Evolutionary conservation across 2,113 vertebrate genomes (phyloP).

Genomic region (Ophthalmolycus amberensis): DNA sequence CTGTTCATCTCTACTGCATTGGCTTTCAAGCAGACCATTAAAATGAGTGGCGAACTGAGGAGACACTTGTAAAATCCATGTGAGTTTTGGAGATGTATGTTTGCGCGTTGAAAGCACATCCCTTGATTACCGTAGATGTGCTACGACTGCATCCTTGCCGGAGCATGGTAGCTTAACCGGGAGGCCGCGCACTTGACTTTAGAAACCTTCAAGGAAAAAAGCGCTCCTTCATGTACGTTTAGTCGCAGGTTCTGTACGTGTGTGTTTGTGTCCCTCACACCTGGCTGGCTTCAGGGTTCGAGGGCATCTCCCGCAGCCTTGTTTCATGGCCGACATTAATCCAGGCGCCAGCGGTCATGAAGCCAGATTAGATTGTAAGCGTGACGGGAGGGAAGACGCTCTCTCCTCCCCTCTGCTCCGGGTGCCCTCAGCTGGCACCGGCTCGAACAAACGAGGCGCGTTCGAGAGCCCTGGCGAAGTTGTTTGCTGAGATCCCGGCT

Average conservation of each 20-base stretch:
- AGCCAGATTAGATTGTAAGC: constrained; percentile 56
- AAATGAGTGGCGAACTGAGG: neutral
- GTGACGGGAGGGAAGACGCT: neutral
- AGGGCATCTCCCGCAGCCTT: constrained; percentile 31
- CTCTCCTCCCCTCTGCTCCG: constrained; percentile 8
- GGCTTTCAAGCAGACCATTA: neutral
- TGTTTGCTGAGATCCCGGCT: constrained; percentile 16
- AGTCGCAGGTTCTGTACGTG: neutral
- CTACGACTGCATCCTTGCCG: neutral
- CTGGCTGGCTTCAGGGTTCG: constrained; percentile 33
- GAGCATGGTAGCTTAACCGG: too few relatives aligned
- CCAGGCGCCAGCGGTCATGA: constrained; percentile 27
- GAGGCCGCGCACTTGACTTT: neutral
- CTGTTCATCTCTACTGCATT: neutral
- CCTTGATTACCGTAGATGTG: neutral
- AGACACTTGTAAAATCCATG: neutral
- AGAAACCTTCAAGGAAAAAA: neutral
- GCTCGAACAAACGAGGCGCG: constrained; percentile 21
- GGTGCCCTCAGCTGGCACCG: constrained; percentile 17
- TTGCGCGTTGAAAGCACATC: neutral
- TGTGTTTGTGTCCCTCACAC: constrained; percentile 35
- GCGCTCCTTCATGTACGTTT: fast-evolving
- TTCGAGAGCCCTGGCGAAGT: constrained; percentile 13
- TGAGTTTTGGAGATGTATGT: neutral
- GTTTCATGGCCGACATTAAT: constrained; percentile 59